These are phyloP conservation scores for Pemphredon lugubris DNA, from an alignment of 2,888 invertebrate species.

Conservation along the genomic window DNA sequence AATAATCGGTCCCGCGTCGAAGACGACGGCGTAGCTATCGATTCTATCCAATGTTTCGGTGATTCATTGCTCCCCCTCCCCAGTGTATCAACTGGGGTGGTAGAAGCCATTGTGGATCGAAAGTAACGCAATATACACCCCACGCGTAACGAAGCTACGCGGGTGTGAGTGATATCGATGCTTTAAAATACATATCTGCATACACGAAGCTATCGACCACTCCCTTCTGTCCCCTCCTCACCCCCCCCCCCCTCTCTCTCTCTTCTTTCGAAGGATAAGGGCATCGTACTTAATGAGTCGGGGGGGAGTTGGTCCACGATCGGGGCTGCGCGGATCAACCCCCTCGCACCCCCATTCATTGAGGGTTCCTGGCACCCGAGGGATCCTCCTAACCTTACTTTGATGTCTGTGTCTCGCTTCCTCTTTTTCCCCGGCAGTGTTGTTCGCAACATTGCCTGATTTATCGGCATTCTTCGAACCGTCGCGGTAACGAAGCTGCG, in stretches of 20 bases:
- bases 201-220: constrained; percentile 63
- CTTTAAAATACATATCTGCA: constrained; percentile 78
- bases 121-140: constrained; percentile 76
- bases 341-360: constrained; percentile 53
- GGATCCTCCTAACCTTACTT: constrained; percentile 72
- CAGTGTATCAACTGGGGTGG: constrained; percentile 53
- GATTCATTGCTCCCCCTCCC: constrained; percentile 70
- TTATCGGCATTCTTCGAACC: constrained; percentile 84
- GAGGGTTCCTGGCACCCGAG: constrained; percentile 72
- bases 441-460: constrained; percentile 80
- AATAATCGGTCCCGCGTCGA: constrained; percentile 22
- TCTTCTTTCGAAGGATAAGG: constrained; percentile 67
- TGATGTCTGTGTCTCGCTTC: constrained; percentile 51
- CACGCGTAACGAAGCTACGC: constrained; percentile 73
- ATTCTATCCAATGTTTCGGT: constrained; percentile 69
- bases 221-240: constrained; percentile 37
- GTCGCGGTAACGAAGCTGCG: constrained; percentile 50
- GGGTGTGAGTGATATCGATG: constrained; percentile 76
- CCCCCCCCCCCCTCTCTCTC: constrained; percentile 35
- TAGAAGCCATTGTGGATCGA: constrained; percentile 73
- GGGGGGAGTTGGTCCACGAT: constrained; percentile 69
- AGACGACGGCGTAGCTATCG: constrained; percentile 64
- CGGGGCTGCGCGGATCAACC: constrained; percentile 62
- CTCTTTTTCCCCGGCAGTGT: constrained; percentile 34
- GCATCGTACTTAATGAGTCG: constrained; percentile 78